Evolutionary conservation across 2,113 vertebrate genomes (phyloP), one percentile per base, ranked within the genome.

Genomic region (Corapipo altera): DNA sequence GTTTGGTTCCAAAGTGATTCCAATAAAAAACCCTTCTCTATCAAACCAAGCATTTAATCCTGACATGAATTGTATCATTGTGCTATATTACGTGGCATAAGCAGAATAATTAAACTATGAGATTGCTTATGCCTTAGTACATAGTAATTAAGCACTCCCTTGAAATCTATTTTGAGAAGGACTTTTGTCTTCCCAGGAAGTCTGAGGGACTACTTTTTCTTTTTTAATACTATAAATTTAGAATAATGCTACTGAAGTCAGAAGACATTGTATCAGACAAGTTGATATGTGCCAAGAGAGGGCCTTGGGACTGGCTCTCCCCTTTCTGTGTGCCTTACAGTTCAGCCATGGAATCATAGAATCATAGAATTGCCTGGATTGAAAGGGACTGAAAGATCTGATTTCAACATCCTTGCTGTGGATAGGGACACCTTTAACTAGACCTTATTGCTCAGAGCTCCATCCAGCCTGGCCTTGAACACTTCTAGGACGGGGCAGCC

Each of bases 31-130:
- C 79, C 41, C 20, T 79, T 26, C 46, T 57, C 8, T 62, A n/a
- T 33, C 55, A 82, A 96, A 75, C 17, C 39, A 95, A 94, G 24
- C n/a, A 23, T 94, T 93, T 92, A 65, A 77, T 92, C 89, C 74
- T 77, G 32, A 80, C 71, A 33, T 33, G 14, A 43, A 88, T 72
- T 89, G 5, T 51, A 32, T 86, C 81, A 61, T 43, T 61, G 24
- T 85, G 82, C n/a, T 44, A 58, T 51, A 23, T 30, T 17, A 89
- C 8, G 7, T 66, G 65, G 65, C 15, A 51, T 69, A 75, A 91
- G 19, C 54, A 88, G 77, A 96, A 84, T 69, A 62, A 74, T 54
- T 71, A 51, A 91, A 49, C 33, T 37, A 7, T 20, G 11, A 57
- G 7, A 77, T 70, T 76, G 88, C 22, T 69, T 66, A 35, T 69